Evolutionary conservation across 2,888 invertebrate genomes (phyloP).

Genomic region (Pediacus dermestoides): DNA sequence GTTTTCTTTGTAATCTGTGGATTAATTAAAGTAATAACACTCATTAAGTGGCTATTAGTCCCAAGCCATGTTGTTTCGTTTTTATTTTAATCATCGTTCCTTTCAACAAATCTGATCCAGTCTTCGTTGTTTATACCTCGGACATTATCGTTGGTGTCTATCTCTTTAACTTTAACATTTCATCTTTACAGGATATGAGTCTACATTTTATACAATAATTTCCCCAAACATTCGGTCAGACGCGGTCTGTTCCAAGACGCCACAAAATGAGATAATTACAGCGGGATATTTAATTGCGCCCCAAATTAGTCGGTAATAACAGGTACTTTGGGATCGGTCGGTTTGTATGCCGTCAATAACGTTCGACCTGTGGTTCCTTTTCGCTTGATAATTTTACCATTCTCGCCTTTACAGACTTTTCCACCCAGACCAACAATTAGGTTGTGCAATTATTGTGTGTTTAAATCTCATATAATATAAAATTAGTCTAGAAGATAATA

Average conservation of each 20-base stretch:
- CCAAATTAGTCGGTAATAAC: slow-evolving; percentile 50
- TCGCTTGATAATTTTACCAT: background rate
- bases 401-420: slow-evolving; percentile 1
- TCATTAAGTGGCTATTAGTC: slow-evolving; percentile 23
- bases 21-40: slow-evolving; percentile 25
- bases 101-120: slow-evolving; percentile 15
- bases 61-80: slow-evolving; percentile 24
- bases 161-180: no score
- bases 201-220: slow-evolving; percentile 2
- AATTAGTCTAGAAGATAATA: slow-evolving; percentile 20
- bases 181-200: slow-evolving; percentile 2
- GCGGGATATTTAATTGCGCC: slow-evolving; percentile 48
- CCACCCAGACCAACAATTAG: background rate
- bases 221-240: slow-evolving; percentile 7
- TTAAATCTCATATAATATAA: slow-evolving; percentile 11
- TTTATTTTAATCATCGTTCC: slow-evolving; percentile 14
- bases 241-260: background rate
- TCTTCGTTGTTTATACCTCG: slow-evolving; percentile 6
- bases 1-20: background rate
- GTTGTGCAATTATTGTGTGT: slow-evolving; percentile 1
- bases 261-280: slow-evolving; percentile 37
- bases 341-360: background rate
- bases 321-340: slow-evolving; percentile 46
- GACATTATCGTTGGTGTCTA: no score
- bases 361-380: background rate